Conservation (phyloP, 2,113 vertebrate species). For the Microcebus ravelobensis region DNA sequence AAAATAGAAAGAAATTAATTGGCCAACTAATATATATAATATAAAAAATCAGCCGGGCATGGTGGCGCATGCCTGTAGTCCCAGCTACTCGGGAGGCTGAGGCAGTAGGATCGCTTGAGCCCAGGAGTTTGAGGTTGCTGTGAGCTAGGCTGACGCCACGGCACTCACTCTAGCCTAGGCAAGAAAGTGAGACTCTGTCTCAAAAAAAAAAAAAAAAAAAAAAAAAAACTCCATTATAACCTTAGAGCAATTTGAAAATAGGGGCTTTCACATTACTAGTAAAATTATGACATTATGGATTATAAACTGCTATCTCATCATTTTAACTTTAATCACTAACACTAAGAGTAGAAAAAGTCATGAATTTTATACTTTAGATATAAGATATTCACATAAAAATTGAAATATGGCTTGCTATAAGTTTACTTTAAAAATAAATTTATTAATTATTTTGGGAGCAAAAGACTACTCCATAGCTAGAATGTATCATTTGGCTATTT, state of each 20-base stretch:
- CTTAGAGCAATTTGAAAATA: constrained; percentile 41
- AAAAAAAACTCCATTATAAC: constrained; percentile 12
- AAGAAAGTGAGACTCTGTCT: no score
- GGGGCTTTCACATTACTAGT: neutral
- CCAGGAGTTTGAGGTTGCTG: no score
- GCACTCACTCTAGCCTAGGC: no score
- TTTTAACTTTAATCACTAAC: neutral
- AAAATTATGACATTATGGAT: constrained; percentile 32
- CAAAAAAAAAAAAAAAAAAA: no score
- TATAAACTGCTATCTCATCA: neutral
- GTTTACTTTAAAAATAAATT: constrained; percentile 1
- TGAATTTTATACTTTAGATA: constrained; percentile 3
- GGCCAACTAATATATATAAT: no score
- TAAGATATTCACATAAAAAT: constrained; percentile 9
- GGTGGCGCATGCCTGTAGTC: no score
- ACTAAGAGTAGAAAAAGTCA: neutral
- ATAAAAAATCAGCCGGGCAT: no score
- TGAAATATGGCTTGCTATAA: neutral
- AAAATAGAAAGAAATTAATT: no score
- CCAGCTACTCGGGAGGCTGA: no score
- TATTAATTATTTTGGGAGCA: neutral
- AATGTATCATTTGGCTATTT: neutral
- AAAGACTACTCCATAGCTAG: neutral
- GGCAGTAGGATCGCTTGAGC: no score
- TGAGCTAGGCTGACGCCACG: no score